Conservation (phyloP, 2,888 invertebrate species). For the Panzeria rudis region DNA sequence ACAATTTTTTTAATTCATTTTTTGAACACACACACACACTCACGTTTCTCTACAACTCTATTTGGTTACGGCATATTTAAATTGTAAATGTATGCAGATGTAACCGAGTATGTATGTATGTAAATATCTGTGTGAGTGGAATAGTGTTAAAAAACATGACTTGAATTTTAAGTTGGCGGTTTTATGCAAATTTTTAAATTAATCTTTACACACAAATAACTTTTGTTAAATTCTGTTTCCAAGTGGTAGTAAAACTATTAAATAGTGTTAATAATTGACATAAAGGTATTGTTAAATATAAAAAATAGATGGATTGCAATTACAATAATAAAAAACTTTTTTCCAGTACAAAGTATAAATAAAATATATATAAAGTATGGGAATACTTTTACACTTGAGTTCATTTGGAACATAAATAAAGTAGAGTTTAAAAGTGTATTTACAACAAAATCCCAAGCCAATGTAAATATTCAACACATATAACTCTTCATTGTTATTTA, state of each 20-base stretch:
- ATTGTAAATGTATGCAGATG: constrained; percentile 17
- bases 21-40: background rate
- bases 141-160: constrained; percentile 50
- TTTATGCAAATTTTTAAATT: constrained; percentile 51
- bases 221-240: constrained; percentile 17
- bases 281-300: constrained; percentile 31
- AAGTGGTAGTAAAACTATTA: constrained; percentile 30
- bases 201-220: constrained; percentile 9
- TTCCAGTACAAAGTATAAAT: constrained; percentile 2
- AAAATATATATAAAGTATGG: background rate
- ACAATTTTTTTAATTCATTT: constrained; percentile 31
- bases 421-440: background rate
- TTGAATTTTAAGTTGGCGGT: constrained; percentile 42
- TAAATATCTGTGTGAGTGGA: background rate
- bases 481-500: background rate
- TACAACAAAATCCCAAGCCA: constrained; percentile 1
- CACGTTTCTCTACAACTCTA: constrained; percentile 9
- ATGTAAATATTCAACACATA: background rate
- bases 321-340: constrained; percentile 8
- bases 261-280: constrained; percentile 51
- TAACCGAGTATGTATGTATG: background rate
- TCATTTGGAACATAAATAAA: constrained; percentile 17
- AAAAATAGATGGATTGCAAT: constrained; percentile 18
- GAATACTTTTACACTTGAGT: constrained; percentile 23
- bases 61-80: constrained; percentile 26